Evolutionary conservation across 2,113 vertebrate genomes (phyloP).

Genomic region (Pterophyllum scalare): DNA sequence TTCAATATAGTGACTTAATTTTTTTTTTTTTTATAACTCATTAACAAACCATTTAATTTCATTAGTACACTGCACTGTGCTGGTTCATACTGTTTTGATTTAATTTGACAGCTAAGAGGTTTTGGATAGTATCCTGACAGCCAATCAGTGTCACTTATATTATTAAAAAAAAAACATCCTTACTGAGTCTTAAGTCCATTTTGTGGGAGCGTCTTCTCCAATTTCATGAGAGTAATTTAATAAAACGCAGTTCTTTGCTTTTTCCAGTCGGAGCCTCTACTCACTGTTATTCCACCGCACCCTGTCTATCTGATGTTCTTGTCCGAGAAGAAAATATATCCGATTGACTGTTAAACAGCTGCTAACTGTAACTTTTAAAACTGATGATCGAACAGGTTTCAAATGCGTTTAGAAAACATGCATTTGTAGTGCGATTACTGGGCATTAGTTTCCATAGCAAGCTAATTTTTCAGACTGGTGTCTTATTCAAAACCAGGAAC

Average conservation of each 20-base stretch:
- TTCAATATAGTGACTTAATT: not conserved
- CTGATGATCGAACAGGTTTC: not conserved
- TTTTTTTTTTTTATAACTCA: not conserved
- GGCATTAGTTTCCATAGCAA: not conserved
- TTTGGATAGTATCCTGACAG: slow-evolving; percentile 19
- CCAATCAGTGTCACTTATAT: slow-evolving; percentile 43
- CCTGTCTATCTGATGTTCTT: slow-evolving; percentile 17
- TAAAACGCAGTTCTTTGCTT: slow-evolving; percentile 29
- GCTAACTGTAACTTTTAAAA: not conserved
- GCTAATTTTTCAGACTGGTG: not conserved
- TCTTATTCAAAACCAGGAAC: not conserved
- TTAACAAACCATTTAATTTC: not conserved
- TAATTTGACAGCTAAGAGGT: slow-evolving; percentile 33
- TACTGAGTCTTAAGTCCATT: slow-evolving; percentile 34
- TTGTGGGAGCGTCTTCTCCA: slow-evolving; percentile 14
- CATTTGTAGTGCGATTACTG: not conserved
- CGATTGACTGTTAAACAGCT: not conserved
- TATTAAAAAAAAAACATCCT: slow-evolving; percentile 22
- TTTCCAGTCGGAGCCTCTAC: not conserved
- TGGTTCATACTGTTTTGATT: slow-evolving; percentile 32
- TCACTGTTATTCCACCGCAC: slow-evolving; percentile 16
- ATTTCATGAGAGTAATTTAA: slow-evolving; percentile 40
- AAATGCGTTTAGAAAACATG: not conserved
- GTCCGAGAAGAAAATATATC: not conserved
- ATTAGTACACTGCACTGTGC: slow-evolving; percentile 11